Base-by-base conservation (phyloP, 1,140 invertebrate species). In the Drosophila simulans region DNA sequence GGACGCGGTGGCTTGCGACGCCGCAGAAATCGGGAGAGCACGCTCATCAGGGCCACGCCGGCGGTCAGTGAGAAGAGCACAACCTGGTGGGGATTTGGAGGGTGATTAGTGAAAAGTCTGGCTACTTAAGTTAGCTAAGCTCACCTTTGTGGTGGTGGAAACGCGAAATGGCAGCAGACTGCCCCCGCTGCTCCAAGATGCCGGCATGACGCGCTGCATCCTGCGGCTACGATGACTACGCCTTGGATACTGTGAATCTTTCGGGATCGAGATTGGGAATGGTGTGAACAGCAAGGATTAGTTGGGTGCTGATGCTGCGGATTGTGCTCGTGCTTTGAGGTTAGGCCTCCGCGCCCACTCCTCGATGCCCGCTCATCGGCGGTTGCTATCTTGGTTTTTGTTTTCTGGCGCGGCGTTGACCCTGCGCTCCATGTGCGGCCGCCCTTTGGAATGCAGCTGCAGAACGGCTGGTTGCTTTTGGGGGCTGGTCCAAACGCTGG, bases 11-110 rank as follows among this genome's bases (percentile, higher is more conserved):
- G 93, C 86, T 95, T 93, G 66, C 93, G 92, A 31, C 95, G 93
- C 15, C 94, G 93, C 62, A 95, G 90, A 80, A 94, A 95, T 52
- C 93, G 93, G 13, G 95, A 94, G 2, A 95, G 80, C 2, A 95
- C 93, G 35, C 94, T 94, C 35, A 95, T 93, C 2, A 95, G 92
- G 5, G 94, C 93, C 53, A 94, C 93, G 90, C 95, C 92, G 10
- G 93, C 93, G 15, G 93, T 92, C 39, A 94, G 71, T 8, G 93
- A 93, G 48, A 94, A 83, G 39, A 94, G 64, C 31, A 93, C 88
- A 51, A 94, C 89, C 93, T 94, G 48, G 1, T 1, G n/a, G 10
- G 27, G n/a, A n/a, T 20, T 4, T 0, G 42, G 45, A 40, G 15
- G 35, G 12, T 42, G 22, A 34, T 53, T 0, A 13, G 37, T 31